Conservation (phyloP, 2,113 vertebrate genomes). For the Geothlypis trichas region DNA sequence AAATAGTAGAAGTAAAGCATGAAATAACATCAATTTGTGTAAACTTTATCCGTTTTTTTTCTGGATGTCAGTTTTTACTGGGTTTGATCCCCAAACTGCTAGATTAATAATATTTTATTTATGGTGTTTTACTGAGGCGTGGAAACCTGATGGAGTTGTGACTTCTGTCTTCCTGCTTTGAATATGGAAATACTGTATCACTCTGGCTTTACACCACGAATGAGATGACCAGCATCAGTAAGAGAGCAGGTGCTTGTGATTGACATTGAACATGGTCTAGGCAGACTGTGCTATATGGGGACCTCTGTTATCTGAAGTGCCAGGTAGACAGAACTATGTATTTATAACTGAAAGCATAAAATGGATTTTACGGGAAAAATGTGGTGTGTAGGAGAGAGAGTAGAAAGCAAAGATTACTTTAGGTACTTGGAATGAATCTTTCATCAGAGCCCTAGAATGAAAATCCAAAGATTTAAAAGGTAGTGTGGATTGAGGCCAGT, state of each 20-base stretch:
- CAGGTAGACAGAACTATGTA: not conserved
- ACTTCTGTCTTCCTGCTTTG: not conserved
- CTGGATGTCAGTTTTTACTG: not conserved
- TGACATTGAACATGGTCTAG: not conserved
- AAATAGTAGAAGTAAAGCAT: not conserved
- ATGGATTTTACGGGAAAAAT: conserved; percentile 34
- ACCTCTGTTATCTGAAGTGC: conserved; percentile 42
- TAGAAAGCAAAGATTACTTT: conserved; percentile 44
- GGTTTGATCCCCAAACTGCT: not conserved
- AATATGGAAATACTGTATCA: not conserved
- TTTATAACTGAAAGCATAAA: not conserved
- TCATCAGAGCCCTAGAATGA: conserved; percentile 13
- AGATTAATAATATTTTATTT: not conserved
- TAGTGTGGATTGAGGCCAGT: not conserved
- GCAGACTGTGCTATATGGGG: not conserved
- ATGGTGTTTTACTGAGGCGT: not conserved
- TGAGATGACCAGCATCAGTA: not conserved
- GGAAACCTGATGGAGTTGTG: not conserved
- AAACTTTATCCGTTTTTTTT: not conserved
- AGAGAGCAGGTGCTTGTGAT: not conserved
- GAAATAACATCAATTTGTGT: not conserved
- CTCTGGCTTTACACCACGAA: not conserved
- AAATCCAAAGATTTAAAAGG: conserved; percentile 47
- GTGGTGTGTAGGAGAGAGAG: not conserved
- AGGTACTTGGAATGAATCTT: conserved; percentile 28